phyloP scores from a whole-genome alignment of 2,797 vertebrate species.

The Perodicticus potto region DNA sequence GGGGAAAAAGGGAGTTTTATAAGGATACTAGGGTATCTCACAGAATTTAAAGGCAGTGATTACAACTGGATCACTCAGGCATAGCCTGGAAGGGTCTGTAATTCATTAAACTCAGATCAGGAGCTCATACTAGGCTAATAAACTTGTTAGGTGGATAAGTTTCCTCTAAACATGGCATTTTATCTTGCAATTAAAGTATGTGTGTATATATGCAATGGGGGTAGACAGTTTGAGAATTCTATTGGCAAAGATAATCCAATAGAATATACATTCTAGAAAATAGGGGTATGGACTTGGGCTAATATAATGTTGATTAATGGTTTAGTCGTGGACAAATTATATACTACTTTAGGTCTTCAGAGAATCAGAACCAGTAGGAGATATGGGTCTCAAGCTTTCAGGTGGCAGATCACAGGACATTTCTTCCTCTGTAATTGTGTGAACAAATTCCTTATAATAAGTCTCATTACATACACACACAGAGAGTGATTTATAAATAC shows the following conservation, averaged over 20 bases:
- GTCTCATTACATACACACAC: neutral
- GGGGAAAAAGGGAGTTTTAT: neutral
- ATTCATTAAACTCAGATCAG: constrained; percentile 6
- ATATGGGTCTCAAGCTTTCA: neutral
- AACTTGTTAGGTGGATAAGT: neutral
- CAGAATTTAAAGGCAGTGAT: neutral
- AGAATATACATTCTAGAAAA: constrained; percentile 3
- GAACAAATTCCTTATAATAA: neutral
- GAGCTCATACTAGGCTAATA: neutral
- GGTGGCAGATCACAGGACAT: neutral
- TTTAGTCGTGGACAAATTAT: constrained; percentile 13
- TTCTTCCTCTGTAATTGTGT: neutral
- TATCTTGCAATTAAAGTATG: constrained; percentile 46
- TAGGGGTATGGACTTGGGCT: neutral
- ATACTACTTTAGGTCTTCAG: neutral
- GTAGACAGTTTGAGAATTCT: neutral
- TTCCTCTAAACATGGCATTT: constrained; percentile 46
- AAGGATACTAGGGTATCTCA: constrained; percentile 1
- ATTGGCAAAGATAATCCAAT: neutral
- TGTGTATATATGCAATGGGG: neutral
- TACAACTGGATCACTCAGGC: neutral
- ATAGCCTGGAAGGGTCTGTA: neutral
- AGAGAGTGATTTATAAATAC: neutral
- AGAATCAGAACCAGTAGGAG: neutral
- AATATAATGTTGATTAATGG: constrained; percentile 3